A percentile compares a stretch with the other conserved stretches of the same genome.
Conservation (phyloP, 2,113 vertebrate genomes). For the Uropsilus gracilis region DNA sequence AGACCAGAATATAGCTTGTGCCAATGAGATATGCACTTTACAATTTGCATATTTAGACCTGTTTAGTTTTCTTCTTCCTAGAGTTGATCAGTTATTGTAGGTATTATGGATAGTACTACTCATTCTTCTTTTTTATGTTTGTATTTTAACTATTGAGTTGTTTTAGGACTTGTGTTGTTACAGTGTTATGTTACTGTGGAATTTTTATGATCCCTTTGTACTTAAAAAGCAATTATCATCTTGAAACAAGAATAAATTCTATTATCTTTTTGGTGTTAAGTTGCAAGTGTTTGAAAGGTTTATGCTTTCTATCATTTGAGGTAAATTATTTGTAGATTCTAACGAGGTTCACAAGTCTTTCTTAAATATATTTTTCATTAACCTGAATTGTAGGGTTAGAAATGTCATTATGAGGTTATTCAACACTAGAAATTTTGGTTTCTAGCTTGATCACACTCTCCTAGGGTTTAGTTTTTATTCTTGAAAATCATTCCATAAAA, state of each 20-base stretch:
- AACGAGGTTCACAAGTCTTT: background rate
- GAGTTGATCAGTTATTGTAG: background rate
- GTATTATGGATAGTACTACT: background rate
- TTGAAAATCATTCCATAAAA: background rate
- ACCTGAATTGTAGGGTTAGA: background rate
- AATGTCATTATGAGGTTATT: background rate
- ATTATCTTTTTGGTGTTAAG: constrained; percentile 31
- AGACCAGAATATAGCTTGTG: background rate
- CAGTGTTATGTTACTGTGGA: constrained; percentile 38
- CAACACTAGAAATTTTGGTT: background rate
- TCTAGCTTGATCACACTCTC: background rate
- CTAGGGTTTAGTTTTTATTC: background rate
- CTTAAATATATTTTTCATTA: constrained; percentile 10
- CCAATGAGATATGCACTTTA: background rate
- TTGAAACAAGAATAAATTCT: background rate
- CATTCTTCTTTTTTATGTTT: background rate
- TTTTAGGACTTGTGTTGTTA: background rate
- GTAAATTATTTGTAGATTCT: constrained; percentile 32
- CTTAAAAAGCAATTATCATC: constrained; percentile 51
- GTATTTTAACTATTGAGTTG: background rate
- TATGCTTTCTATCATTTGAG: background rate
- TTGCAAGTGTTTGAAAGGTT: constrained; percentile 32
- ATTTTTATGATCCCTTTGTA: constrained; percentile 44
- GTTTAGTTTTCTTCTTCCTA: background rate
- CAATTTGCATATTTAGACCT: background rate